Percentiles rank a stretch among this genome's conserved stretches.
Conservation (phyloP, 2,888 invertebrate genomes). For the Pseudanteris insignis region DNA sequence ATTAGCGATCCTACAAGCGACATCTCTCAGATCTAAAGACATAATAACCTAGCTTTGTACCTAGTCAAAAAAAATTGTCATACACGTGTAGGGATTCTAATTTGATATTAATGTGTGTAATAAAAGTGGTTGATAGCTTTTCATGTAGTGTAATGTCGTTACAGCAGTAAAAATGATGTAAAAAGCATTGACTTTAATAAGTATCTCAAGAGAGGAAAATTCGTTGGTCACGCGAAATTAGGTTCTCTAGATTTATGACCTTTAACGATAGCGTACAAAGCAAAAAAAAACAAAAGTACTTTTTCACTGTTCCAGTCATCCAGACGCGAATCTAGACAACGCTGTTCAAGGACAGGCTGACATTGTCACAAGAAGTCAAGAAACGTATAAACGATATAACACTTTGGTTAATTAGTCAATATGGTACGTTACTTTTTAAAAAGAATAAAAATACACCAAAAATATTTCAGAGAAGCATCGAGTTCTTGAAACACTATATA, state of each 20-base stretch:
- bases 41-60: too few relatives aligned
- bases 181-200: conserved; percentile 9
- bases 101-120: conserved; percentile 10
- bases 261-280: conserved; percentile 23
- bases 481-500: too few relatives aligned
- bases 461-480: too few relatives aligned
- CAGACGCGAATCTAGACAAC: conserved; percentile 19
- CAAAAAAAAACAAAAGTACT: conserved; percentile 19
- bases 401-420: too few relatives aligned
- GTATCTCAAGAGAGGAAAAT: conserved; percentile 24
- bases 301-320: conserved; percentile 20
- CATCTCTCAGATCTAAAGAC: too few relatives aligned
- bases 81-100: neutral
- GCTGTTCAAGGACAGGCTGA: conserved; percentile 9
- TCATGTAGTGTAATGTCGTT: conserved; percentile 13
- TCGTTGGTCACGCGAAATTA: conserved; percentile 29
- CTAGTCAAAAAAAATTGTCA: too few relatives aligned
- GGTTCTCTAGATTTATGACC: conserved; percentile 47
- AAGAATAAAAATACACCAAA: too few relatives aligned
- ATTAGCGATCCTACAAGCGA: too few relatives aligned
- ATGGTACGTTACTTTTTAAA: too few relatives aligned
- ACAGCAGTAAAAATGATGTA: conserved; percentile 1
- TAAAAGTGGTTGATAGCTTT: conserved; percentile 17
- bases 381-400: conserved; percentile 3
- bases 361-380: conserved; percentile 20